A percentile compares a stretch with the other conserved stretches of the same genome.
These are phyloP conservation scores for Silurus asotus DNA, from an alignment of 2,113 vertebrate species.

Conservation along the genomic window DNA sequence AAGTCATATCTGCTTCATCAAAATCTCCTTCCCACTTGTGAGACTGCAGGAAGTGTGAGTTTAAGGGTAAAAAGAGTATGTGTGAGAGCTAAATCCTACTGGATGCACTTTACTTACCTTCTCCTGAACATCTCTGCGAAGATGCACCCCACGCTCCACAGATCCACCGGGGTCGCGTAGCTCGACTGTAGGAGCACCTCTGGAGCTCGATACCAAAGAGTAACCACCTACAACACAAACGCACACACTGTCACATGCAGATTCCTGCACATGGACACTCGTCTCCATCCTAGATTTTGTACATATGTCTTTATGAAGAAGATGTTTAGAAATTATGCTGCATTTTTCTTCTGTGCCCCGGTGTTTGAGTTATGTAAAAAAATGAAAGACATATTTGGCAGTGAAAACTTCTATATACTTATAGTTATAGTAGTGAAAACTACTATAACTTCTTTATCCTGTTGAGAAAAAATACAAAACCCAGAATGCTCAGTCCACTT, in stretches of 20 bases:
- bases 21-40: constrained; percentile 18
- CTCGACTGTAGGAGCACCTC: constrained; percentile 98
- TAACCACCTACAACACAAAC: constrained; percentile 83
- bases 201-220: constrained; percentile 95
- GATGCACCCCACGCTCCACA: constrained; percentile 98
- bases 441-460: too few species aligned
- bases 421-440: too few species aligned
- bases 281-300: neutral
- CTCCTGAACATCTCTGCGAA: constrained; percentile 98
- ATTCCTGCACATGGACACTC: neutral
- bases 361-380: constrained; percentile 59
- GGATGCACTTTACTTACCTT: constrained; percentile 77
- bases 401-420: constrained; percentile 49
- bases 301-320: neutral
- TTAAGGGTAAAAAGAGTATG: neutral
- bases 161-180: constrained; percentile 95
- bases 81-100: neutral
- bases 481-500: neutral
- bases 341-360: constrained; percentile 49
- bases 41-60: neutral
- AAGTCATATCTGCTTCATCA: neutral
- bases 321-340: neutral
- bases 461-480: neutral
- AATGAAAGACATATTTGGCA: constrained; percentile 73
- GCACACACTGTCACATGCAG: neutral